Evolutionary conservation across 2,113 vertebrate species (phyloP).

Genomic region (Origma solitaria): DNA sequence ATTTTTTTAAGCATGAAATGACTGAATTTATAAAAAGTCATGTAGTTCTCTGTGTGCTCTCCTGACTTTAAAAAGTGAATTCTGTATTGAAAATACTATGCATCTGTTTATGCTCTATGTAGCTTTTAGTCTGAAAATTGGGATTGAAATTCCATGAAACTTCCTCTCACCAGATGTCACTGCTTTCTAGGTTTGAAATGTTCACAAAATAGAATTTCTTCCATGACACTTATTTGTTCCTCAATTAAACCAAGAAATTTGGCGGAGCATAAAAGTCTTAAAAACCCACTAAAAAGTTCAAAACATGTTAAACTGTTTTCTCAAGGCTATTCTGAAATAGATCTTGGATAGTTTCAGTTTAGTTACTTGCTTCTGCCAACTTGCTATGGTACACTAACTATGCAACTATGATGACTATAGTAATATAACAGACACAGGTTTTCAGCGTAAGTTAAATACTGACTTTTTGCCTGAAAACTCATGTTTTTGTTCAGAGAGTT

Average conservation of each 20-base stretch:
- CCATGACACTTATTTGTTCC: background rate
- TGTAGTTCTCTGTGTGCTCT: background rate
- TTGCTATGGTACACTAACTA: background rate
- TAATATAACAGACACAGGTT: fast-evolving
- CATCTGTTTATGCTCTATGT: background rate
- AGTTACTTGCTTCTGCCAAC: background rate
- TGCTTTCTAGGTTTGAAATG: background rate
- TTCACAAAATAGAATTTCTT: background rate
- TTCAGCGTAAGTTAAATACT: background rate
- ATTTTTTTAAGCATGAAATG: background rate
- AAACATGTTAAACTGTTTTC: background rate
- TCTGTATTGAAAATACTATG: background rate
- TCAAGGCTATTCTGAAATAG: background rate
- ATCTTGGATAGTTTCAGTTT: background rate
- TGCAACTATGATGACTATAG: background rate
- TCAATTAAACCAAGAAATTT: background rate
- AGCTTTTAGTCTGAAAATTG: background rate
- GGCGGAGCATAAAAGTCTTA: background rate
- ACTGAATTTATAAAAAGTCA: background rate
- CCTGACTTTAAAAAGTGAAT: background rate
- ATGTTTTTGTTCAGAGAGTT: background rate
- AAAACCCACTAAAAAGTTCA: background rate
- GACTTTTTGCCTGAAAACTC: background rate
- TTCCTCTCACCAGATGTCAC: background rate
- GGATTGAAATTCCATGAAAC: background rate